Evolutionary conservation across 2,113 vertebrate genomes (phyloP), one percentile per base, ranked within the genome.

Genomic region (Salminus brasiliensis): DNA sequence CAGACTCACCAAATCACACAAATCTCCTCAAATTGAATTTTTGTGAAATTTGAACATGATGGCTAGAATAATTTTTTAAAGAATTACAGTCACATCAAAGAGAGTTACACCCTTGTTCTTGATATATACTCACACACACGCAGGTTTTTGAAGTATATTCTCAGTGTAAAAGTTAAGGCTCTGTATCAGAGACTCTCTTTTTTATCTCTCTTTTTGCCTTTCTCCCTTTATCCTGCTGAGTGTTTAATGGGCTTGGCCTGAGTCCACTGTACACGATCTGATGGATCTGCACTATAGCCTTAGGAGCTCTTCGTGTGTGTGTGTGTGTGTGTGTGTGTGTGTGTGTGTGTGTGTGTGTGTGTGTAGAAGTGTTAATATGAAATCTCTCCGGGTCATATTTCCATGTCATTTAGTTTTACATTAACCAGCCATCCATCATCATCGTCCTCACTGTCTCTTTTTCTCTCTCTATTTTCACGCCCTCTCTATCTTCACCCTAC

Each of bases 261-360:
- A 65, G 62, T 66, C 62, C 62, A 39, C 62, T 66, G 32, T 39
- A 66, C 18, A 66, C 62, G 21, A 34, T 23, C 62, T n/a, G 32
- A 52, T 8, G 23, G n/a, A 5, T 53, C 29, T 76, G 45, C 23
- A 23, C 41, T 11, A 4, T 62, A 32, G 53, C 39, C 72, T 62
- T 34, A 32, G 39, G 72, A n/a, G n/a, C n/a, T n/a, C n/a, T n/a
- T n/a, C 32, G 62, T 74, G 47, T 55, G 49, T 67, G 59, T 43
- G n/a, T 65, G 45, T 55, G 13, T 65, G 59, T 79, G 29, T 65
- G 21, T 65, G 76, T 45, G 67, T 70, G 52, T 78, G 52, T 57
- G 53, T 41, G 41, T 36, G 52, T 60, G 49, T 45, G 36, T 55
- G 43, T 13, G 1, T 5, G 21, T 47, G 60, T 27, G 29, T 76